Evolutionary conservation across 2,797 vertebrate species (phyloP).

Genomic region (Sarcophilus harrisii): DNA sequence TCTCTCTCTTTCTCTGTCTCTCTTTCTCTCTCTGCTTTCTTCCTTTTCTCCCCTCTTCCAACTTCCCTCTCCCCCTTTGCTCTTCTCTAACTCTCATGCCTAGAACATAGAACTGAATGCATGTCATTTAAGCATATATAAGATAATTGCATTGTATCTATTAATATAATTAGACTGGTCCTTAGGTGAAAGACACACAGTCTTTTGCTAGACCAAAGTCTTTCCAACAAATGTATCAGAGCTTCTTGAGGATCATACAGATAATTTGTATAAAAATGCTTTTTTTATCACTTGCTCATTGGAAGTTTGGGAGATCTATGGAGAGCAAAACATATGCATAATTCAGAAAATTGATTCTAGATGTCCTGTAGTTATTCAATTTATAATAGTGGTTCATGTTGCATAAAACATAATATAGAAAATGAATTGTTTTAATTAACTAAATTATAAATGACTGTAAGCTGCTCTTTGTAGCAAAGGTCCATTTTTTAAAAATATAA

Average conservation of each 20-base stretch:
- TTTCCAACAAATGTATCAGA: background rate
- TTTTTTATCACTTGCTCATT: background rate
- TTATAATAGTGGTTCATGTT: background rate
- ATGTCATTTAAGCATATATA: background rate
- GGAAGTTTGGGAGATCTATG: background rate
- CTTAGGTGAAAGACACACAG: background rate
- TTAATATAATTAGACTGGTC: background rate
- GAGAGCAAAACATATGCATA: background rate
- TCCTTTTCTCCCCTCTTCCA: background rate
- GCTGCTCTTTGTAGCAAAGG: background rate
- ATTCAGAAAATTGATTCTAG: background rate
- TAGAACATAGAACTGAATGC: background rate
- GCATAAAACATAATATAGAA: background rate
- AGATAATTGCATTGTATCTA: background rate
- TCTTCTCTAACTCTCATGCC: background rate
- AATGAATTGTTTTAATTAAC: background rate
- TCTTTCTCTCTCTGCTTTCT: fast-evolving
- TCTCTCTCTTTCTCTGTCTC: fast-evolving
- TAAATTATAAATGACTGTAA: background rate
- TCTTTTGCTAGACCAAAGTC: background rate
- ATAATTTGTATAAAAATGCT: background rate
- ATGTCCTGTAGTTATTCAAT: background rate
- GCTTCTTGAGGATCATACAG: background rate
- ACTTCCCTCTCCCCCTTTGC: background rate
- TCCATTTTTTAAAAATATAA: background rate